Evolutionary conservation across 64 coral and sea anemone species (phyloP), one percentile per base, ranked within the genome.

Genomic region (Pocillopora verrucosa): DNA sequence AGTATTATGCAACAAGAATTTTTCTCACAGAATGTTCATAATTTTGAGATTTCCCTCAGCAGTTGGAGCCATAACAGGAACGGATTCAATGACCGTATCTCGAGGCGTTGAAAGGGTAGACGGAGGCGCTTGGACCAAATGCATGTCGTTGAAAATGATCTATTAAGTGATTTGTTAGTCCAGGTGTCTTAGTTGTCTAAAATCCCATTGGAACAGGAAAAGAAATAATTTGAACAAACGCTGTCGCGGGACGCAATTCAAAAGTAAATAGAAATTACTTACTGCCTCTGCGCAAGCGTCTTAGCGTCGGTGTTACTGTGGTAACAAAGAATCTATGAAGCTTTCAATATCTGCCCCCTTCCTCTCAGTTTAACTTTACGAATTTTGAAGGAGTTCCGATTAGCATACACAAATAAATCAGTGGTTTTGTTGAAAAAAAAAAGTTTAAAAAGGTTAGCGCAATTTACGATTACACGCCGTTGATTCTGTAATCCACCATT

Each of bases 41-140:
- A 99, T 87, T 72, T 95, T 99, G 17, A 99, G 65, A 77, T 90
- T 93, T 65, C 97, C 97, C 76, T 99, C 97, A 70, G 87, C 81
- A 56, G 88, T 79, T 24, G 94, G 88, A 36, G 83, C 79, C 77
- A 90, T 92, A n/a, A 24, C 9, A 16, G 73, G 62, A 24, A 80
- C 88, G 11, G 77, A 83, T 14, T 80, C 25, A 59, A 89, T 63
- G 17, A 69, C 83, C 22, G 81, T 60, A 24, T 90, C 84, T 26
- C 88, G 81, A 45, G 91, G 73, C 72, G 88, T 88, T 36, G 91
- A 88, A 88, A 77, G 19, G 1, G 91, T 83, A 37, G 91, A 93
- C 84, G 82, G 56, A 82, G 88, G 91, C 13, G 59, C 89, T 77
- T 97, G 91, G 35, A 97, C 92, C 58, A 97, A 86, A 77, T 91